Conservation (phyloP, 1,140 invertebrate species). For the Leptopilina boulardi region DNA sequence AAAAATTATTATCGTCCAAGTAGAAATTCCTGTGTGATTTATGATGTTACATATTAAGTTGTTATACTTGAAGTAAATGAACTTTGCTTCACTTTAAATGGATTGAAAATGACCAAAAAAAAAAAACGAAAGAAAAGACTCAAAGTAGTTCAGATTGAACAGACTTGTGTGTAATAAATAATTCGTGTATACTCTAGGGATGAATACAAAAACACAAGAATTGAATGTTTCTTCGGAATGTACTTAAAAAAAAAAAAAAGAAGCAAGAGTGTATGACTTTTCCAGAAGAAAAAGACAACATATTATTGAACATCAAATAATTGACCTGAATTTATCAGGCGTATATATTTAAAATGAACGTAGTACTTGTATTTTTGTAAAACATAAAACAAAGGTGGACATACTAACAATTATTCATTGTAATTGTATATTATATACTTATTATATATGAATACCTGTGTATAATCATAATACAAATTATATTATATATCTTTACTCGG, state of each 20-base stretch:
- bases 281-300: background rate
- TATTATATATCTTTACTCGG: constrained; percentile 1
- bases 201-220: background rate
- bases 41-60: background rate
- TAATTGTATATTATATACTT: constrained; percentile 25
- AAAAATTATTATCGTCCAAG: constrained; percentile 16
- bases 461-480: constrained; percentile 41
- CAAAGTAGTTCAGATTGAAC: constrained; percentile 15
- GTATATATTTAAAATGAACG: constrained; percentile 50
- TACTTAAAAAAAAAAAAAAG: background rate
- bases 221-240: constrained; percentile 26
- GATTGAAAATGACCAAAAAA: constrained; percentile 30
- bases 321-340: constrained; percentile 42
- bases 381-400: constrained; percentile 26
- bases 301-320: constrained; percentile 43
- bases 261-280: background rate
- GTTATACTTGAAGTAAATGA: constrained; percentile 20
- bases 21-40: constrained; percentile 9
- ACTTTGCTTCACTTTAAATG: constrained; percentile 21
- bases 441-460: constrained; percentile 36
- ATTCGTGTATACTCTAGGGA: background rate
- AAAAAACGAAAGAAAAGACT: background rate
- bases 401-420: constrained; percentile 34
- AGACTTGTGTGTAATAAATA: constrained; percentile 8
- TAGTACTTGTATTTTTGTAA: constrained; percentile 55